These are phyloP conservation scores for Eulemur albifrons DNA, from an alignment of 2,797 vertebrate species.

Conservation along the genomic window DNA sequence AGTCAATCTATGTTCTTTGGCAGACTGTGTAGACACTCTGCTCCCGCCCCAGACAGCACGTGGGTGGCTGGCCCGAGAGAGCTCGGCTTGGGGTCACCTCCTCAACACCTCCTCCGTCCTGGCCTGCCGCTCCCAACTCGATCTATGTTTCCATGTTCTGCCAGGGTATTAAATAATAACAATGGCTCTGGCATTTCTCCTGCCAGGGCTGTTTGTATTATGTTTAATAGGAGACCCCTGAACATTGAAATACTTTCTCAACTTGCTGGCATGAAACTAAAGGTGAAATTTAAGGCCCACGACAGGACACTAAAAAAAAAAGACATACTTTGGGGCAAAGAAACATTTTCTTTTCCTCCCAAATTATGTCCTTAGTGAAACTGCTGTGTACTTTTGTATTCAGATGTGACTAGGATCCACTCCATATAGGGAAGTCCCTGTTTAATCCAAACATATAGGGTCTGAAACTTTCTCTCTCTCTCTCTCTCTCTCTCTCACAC, in stretches of 20 bases:
- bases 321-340: neutral
- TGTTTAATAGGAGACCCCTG: neutral
- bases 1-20: neutral
- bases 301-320: neutral
- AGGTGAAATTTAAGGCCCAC: neutral
- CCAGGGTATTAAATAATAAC: neutral
- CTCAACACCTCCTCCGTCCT: neutral
- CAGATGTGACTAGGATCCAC: neutral
- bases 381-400: neutral
- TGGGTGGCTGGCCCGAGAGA: neutral
- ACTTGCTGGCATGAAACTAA: neutral
- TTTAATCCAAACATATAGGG: neutral
- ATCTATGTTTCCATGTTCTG: neutral
- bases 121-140: accelerated
- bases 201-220: neutral
- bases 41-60: accelerated
- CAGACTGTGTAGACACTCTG: neutral
- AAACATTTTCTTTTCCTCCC: neutral
- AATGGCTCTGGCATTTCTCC: neutral
- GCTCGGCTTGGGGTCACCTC: neutral
- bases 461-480: neutral
- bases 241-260: neutral
- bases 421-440: neutral
- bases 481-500: too few species aligned
- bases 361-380: neutral